Conservation (phyloP, 2,797 vertebrate species). For the Galago senegalensis region DNA sequence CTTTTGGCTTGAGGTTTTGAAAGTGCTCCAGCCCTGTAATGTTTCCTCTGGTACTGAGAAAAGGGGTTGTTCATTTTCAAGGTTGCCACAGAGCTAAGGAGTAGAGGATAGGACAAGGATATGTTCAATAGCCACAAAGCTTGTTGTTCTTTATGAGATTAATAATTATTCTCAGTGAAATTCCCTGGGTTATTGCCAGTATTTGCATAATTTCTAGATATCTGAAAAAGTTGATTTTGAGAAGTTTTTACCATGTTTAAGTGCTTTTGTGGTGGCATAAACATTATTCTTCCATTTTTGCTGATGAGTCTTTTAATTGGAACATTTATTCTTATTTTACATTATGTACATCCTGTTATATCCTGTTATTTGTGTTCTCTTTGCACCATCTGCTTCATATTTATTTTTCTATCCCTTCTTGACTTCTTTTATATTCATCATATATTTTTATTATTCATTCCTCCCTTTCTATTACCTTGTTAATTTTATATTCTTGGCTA, state of each 20-base stretch:
- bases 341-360: neutral
- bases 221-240: slow-evolving; percentile 34
- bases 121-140: neutral
- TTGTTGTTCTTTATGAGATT: neutral
- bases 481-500: slow-evolving; percentile 28
- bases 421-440: slow-evolving; percentile 25
- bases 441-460: slow-evolving; percentile 15
- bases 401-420: neutral
- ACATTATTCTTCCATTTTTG: neutral
- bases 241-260: neutral
- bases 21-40: neutral
- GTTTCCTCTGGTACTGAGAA: neutral
- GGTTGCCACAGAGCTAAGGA: neutral
- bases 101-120: neutral
- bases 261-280: neutral
- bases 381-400: neutral
- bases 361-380: neutral
- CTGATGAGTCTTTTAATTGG: neutral
- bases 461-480: neutral
- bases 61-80: neutral
- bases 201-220: neutral
- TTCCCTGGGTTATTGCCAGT: neutral
- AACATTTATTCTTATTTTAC: neutral
- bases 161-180: neutral
- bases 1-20: neutral